Percentiles rank a stretch among this genome's conserved stretches.
Conservation (phyloP, 2,113 vertebrate genomes). For the Neofelis nebulosa region DNA sequence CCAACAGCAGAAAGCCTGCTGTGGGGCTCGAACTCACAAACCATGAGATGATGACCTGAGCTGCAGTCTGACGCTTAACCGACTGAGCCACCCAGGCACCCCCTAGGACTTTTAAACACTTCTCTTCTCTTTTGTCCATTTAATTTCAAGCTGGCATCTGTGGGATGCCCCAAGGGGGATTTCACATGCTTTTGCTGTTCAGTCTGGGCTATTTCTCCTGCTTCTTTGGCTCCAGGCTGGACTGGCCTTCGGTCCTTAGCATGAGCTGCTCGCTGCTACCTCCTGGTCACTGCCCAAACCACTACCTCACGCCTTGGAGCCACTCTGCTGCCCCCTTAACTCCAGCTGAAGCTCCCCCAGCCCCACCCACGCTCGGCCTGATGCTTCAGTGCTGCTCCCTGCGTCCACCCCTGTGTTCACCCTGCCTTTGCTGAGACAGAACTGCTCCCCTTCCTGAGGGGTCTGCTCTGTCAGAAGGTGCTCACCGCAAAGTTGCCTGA, state of each 20-base stretch:
- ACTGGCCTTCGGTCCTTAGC: neutral
- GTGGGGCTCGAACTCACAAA: too few species aligned
- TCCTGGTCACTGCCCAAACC: neutral
- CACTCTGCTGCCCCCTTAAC: neutral
- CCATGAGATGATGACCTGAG: too few species aligned
- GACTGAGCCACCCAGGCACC: too few species aligned
- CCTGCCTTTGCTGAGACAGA: neutral
- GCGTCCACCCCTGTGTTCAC: too few species aligned
- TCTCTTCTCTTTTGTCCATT: neutral
- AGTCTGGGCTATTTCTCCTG: neutral
- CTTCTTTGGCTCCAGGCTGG: neutral
- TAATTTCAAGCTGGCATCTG: neutral
- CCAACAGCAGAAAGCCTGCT: too few species aligned
- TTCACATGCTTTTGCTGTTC: too few species aligned
- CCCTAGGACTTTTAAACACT: neutral
- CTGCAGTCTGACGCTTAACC: too few species aligned
- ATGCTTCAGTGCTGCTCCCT: neutral
- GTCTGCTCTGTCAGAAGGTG: neutral
- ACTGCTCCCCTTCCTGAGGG: neutral
- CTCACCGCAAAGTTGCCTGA: neutral
- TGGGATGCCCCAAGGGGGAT: neutral
- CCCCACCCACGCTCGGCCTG: accelerated
- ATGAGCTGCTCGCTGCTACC: neutral
- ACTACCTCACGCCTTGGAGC: neutral
- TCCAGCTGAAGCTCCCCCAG: neutral